Percentiles rank a stretch among this genome's conserved stretches.
phyloP scores from a whole-genome alignment of 2,888 invertebrate species.

The Phyllotreta cruciferae region DNA sequence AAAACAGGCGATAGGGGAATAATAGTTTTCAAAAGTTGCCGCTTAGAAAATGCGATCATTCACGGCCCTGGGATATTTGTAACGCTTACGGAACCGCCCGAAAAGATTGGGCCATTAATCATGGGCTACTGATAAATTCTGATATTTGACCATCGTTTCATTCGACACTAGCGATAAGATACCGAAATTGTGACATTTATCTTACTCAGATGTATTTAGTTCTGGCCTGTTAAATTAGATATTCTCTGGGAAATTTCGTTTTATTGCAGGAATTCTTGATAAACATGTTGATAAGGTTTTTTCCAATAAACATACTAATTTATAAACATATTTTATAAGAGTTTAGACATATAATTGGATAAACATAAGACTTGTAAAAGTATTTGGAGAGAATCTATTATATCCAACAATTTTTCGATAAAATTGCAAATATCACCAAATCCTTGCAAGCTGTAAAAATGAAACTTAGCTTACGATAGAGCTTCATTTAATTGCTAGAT shows the following conservation, averaged over 20 bases:
- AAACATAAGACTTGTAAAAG: too few relatives aligned
- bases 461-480: too few relatives aligned
- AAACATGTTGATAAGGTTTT: too few relatives aligned
- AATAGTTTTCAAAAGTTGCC: conserved; percentile 13
- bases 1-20: neutral
- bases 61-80: conserved; percentile 40
- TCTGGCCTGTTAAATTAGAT: conserved; percentile 26
- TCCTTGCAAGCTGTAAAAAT: too few relatives aligned
- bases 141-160: conserved; percentile 45
- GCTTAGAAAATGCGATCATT: conserved; percentile 13
- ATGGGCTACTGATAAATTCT: conserved; percentile 50
- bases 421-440: too few relatives aligned
- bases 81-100: conserved; percentile 48
- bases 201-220: conserved; percentile 27
- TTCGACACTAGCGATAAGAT: conserved; percentile 37
- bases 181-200: conserved; percentile 38
- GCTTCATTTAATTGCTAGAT: too few relatives aligned
- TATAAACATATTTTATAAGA: too few relatives aligned
- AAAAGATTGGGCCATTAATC: conserved; percentile 49
- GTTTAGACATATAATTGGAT: too few relatives aligned
- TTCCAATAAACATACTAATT: too few relatives aligned
- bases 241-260: conserved; percentile 18
- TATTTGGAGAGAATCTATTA: too few relatives aligned
- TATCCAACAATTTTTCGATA: too few relatives aligned
- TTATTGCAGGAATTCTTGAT: conserved; percentile 13